phyloP scores from a whole-genome alignment of 1,140 invertebrate genomes.

The Cotesia chilonis region DNA sequence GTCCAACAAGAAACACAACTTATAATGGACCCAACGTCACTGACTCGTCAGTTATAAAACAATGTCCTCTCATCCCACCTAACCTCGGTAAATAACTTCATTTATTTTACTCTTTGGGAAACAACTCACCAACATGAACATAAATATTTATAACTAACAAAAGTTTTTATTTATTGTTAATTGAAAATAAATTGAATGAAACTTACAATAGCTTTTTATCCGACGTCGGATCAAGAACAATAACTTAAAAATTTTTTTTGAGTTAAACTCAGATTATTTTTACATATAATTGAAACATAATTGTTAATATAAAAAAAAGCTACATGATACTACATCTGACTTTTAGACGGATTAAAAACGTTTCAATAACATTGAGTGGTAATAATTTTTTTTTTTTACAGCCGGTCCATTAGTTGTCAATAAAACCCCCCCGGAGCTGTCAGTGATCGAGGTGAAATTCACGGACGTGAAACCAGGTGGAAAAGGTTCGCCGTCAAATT shows the following conservation, averaged over 20 bases:
- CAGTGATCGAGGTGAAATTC: constrained; percentile 61
- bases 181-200: too few relatives aligned
- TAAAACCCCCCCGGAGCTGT: constrained; percentile 57
- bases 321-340: too few relatives aligned
- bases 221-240: too few relatives aligned
- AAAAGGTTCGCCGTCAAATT: constrained; percentile 77
- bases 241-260: too few relatives aligned
- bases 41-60: constrained; percentile 40
- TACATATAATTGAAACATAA: too few relatives aligned
- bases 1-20: constrained; percentile 19
- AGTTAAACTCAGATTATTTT: too few relatives aligned
- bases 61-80: constrained; percentile 62
- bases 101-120: not conserved
- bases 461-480: constrained; percentile 75
- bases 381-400: constrained; percentile 46
- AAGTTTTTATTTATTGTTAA: too few relatives aligned
- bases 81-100: constrained; percentile 59
- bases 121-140: not conserved
- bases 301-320: too few relatives aligned
- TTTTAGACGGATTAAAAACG: too few relatives aligned
- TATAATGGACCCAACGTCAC: constrained; percentile 28
- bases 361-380: not conserved
- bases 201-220: too few relatives aligned
- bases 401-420: constrained; percentile 61
- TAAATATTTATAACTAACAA: not conserved